A percentile compares a stretch with the other conserved stretches of the same genome.
These are phyloP conservation scores for Vesta saturnalis DNA, from an alignment of 2,888 invertebrate species.

Conservation along the genomic window DNA sequence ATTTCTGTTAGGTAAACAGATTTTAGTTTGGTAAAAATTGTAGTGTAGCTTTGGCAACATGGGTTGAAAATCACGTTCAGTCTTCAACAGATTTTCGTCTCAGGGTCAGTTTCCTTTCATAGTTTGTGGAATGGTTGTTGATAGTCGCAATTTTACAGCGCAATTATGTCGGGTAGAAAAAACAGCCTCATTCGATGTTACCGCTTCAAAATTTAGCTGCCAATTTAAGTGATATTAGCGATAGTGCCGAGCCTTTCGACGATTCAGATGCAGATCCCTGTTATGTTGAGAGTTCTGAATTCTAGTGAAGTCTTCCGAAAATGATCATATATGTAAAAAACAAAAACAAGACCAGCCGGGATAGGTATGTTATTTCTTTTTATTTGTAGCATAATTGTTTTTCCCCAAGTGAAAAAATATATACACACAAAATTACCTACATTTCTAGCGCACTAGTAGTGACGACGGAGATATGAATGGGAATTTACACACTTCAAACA, in stretches of 20 bases:
- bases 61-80: neutral
- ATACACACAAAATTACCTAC: neutral
- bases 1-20: no score
- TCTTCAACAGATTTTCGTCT: neutral
- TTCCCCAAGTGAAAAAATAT: neutral
- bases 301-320: no score
- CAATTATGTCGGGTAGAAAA: neutral
- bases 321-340: neutral
- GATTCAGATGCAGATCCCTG: no score
- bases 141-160: no score
- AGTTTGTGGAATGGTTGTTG: neutral
- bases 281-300: no score
- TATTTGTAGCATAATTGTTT: no score
- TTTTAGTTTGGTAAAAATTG: constrained; percentile 1
- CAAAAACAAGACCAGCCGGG: neutral
- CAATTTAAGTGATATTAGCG: neutral
- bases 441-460: no score
- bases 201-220: neutral
- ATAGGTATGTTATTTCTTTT: neutral
- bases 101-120: neutral
- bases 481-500: neutral
- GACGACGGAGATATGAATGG: neutral
- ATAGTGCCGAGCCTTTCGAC: no score
- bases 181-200: neutral
- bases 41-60: no score